Evolutionary conservation across 2,113 vertebrate genomes (phyloP).

Genomic region (Picathartes gymnocephalus): DNA sequence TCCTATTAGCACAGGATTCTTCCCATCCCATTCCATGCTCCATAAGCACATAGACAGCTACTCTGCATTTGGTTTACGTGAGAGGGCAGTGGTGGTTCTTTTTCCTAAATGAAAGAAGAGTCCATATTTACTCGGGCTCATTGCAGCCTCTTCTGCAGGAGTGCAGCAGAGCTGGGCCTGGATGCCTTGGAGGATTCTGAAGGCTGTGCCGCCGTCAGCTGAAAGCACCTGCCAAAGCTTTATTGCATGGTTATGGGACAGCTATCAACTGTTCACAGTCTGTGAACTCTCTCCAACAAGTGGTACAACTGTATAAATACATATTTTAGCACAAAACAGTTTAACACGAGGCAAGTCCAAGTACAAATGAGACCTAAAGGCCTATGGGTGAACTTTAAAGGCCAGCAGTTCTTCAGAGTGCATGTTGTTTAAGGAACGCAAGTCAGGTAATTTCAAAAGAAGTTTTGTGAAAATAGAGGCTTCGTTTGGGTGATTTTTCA

Average conservation of each 20-base stretch:
- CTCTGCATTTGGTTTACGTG: not conserved
- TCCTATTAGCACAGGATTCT: not conserved
- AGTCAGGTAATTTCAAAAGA: constrained; percentile 93
- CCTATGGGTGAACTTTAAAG: constrained; percentile 94
- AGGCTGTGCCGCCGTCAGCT: not conserved
- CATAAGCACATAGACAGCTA: not conserved
- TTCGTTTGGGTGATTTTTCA: constrained; percentile 91
- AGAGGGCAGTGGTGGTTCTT: constrained; percentile 58
- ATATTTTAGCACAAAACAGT: constrained; percentile 67
- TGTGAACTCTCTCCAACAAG: constrained; percentile 42
- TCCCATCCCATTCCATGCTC: constrained; percentile 47
- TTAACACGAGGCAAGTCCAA: constrained; percentile 58
- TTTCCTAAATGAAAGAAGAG: constrained; percentile 53
- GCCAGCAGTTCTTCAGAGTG: constrained; percentile 97
- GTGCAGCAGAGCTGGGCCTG: constrained; percentile 33
- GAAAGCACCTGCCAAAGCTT: constrained; percentile 57
- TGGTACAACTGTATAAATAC: constrained; percentile 69
- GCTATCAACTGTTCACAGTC: constrained; percentile 34
- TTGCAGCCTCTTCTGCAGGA: constrained; percentile 36
- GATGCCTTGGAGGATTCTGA: not conserved
- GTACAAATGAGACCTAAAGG: constrained; percentile 63
- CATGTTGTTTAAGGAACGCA: constrained; percentile 98
- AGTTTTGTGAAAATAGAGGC: constrained; percentile 96
- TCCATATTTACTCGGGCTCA: constrained; percentile 44
- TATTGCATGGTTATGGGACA: constrained; percentile 56